Conservation (phyloP, 1,140 invertebrate genomes). For the Meloidogyne exigua region DNA sequence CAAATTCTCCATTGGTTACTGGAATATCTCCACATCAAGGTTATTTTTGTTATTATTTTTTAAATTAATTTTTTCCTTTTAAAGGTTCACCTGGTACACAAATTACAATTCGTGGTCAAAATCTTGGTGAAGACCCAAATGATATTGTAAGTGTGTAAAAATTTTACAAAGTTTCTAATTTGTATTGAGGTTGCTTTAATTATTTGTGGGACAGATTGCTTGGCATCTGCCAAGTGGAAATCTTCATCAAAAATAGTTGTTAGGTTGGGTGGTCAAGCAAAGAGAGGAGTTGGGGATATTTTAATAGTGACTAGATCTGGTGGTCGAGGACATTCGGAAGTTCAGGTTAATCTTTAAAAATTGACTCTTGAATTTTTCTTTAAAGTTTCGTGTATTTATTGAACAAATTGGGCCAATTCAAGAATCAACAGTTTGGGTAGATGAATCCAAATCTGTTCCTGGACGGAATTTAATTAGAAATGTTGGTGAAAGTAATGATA, state of each 20-base stretch:
- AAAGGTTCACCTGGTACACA: conserved; percentile 90
- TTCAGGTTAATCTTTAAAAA: conserved; percentile 70
- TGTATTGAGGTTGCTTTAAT: conserved; percentile 74
- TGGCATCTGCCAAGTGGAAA: conserved; percentile 94
- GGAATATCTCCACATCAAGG: conserved; percentile 97
- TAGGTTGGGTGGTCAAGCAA: conserved; percentile 80
- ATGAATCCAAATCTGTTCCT: conserved; percentile 77
- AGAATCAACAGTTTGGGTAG: conserved; percentile 97
- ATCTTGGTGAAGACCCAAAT: conserved; percentile 77
- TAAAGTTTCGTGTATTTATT: conserved; percentile 73
- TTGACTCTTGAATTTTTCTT: conserved; percentile 68
- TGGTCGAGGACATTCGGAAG: conserved; percentile 72
- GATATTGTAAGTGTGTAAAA: conserved; percentile 25
- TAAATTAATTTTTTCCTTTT: conserved; percentile 80
- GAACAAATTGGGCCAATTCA: conserved; percentile 75
- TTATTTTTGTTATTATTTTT: conserved; percentile 78
- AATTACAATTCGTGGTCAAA: conserved; percentile 91
- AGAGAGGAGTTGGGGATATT: conserved; percentile 85
- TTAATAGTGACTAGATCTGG: conserved; percentile 86
- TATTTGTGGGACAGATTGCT: conserved; percentile 91
- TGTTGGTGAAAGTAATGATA: conserved; percentile 75
- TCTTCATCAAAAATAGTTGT: conserved; percentile 94
- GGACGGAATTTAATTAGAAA: conserved; percentile 75
- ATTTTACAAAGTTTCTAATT: conserved; percentile 44
- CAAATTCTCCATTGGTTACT: conserved; percentile 73